These are phyloP conservation scores for Acrobeloides nanus DNA, from an alignment of 2,888 invertebrate species.

Conservation along the genomic window DNA sequence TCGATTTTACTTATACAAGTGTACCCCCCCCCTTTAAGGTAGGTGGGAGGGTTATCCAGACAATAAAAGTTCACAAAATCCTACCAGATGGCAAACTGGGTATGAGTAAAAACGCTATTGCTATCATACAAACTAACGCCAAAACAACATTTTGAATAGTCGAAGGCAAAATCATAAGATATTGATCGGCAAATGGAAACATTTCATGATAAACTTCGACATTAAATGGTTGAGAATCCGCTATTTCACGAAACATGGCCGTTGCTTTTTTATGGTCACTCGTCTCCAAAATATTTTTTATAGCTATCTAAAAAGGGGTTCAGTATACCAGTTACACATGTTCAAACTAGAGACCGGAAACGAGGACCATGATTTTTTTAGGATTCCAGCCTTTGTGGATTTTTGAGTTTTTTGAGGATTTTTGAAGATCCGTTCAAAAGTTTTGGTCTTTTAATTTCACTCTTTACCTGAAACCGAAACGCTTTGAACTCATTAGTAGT, in stretches of 20 bases:
- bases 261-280: slow-evolving; percentile 51
- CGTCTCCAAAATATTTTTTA: slow-evolving; percentile 51
- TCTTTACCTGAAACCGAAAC: slow-evolving; percentile 43
- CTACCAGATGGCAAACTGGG: slow-evolving; percentile 59
- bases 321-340: background rate
- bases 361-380: background rate
- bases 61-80: too few relatives aligned
- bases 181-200: slow-evolving; percentile 53
- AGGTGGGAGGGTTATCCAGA: too few relatives aligned
- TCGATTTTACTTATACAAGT: too few relatives aligned
- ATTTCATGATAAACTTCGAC: slow-evolving; percentile 39
- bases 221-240: slow-evolving; percentile 40
- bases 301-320: slow-evolving; percentile 33
- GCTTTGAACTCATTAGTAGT: slow-evolving; percentile 29
- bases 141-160: slow-evolving; percentile 70
- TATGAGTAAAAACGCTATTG: slow-evolving; percentile 83
- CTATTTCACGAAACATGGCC: slow-evolving; percentile 39
- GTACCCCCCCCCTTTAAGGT: too few relatives aligned
- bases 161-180: slow-evolving; percentile 49
- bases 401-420: too few relatives aligned
- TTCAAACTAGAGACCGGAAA: background rate
- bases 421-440: too few relatives aligned
- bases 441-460: too few relatives aligned
- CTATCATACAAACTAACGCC: slow-evolving; percentile 72
- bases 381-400: background rate